A percentile compares a stretch with the other conserved stretches of the same genome.
phyloP scores from a whole-genome alignment of 2,888 invertebrate genomes.

The Eupeodes latifasciatus region DNA sequence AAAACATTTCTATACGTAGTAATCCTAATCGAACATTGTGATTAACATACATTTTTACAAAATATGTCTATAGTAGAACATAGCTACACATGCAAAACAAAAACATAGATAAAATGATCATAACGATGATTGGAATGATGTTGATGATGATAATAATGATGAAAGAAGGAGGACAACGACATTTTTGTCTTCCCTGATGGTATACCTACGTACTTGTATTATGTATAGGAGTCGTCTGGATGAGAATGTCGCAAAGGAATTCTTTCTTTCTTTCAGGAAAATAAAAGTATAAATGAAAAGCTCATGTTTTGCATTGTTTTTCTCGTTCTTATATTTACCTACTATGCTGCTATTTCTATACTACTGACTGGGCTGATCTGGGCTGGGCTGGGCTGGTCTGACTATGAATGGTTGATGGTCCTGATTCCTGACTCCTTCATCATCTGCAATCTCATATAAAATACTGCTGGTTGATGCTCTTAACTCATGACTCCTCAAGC shows the following conservation, averaged over 20 bases:
- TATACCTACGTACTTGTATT: no score
- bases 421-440: no score
- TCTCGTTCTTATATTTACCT: constrained; percentile 25
- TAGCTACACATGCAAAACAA: not conserved
- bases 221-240: constrained; percentile 20
- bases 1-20: not conserved
- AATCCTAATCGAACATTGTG: constrained; percentile 54
- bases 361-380: not conserved
- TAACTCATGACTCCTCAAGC: constrained; percentile 6
- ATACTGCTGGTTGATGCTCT: constrained; percentile 5
- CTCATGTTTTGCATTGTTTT: constrained; percentile 65
- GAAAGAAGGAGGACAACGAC: constrained; percentile 16
- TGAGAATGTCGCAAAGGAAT: constrained; percentile 49
- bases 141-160: not conserved
- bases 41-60: constrained; percentile 17
- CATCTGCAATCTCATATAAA: no score
- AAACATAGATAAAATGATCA: constrained; percentile 39
- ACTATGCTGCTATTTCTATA: not conserved
- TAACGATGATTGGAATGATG: constrained; percentile 33
- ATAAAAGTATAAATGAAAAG: constrained; percentile 43
- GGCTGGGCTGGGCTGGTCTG: no score
- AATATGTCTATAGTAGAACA: no score
- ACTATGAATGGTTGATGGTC: no score
- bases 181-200: constrained; percentile 1
- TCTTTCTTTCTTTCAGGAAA: constrained; percentile 34